These are phyloP conservation scores for Labeo catla DNA, from an alignment of 2,113 vertebrate species.

Conservation along the genomic window DNA sequence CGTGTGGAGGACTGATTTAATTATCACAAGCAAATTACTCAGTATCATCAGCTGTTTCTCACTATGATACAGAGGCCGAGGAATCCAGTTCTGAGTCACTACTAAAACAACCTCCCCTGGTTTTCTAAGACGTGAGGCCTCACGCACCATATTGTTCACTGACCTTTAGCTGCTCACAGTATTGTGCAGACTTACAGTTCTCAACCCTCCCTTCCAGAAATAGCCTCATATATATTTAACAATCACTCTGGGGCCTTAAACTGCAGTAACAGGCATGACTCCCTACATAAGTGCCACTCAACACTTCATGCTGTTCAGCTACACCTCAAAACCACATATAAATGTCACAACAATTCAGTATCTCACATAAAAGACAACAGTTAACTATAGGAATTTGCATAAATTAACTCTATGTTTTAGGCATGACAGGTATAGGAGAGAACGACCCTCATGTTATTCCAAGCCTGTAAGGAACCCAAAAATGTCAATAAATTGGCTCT, in stretches of 20 bases:
- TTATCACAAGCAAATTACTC: conserved; percentile 36
- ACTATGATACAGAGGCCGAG: background rate
- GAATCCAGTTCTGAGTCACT: conserved; percentile 20
- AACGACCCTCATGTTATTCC: background rate
- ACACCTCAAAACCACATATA: conserved; percentile 1
- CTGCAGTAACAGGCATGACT: conserved; percentile 42
- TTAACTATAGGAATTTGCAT: conserved; percentile 1
- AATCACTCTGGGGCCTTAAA: conserved; percentile 33
- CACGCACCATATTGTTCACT: conserved; percentile 47
- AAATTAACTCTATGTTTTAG: background rate
- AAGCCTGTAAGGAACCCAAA: background rate
- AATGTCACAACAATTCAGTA: background rate
- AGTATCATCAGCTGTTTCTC: background rate
- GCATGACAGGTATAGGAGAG: too few relatives aligned
- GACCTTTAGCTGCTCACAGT: conserved; percentile 45
- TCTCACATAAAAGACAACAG: background rate
- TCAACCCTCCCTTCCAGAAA: conserved; percentile 50
- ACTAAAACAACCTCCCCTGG: conserved; percentile 7
- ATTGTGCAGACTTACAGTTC: conserved; percentile 46
- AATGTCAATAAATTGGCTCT: background rate
- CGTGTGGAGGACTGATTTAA: conserved; percentile 14
- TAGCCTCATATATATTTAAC: conserved; percentile 57
- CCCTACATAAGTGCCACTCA: conserved; percentile 20
- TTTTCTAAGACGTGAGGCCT: conserved; percentile 19
- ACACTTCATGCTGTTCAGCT: conserved; percentile 10